These are phyloP conservation scores for Leucophenga montana DNA, from an alignment of 2,888 invertebrate genomes.

Conservation along the genomic window DNA sequence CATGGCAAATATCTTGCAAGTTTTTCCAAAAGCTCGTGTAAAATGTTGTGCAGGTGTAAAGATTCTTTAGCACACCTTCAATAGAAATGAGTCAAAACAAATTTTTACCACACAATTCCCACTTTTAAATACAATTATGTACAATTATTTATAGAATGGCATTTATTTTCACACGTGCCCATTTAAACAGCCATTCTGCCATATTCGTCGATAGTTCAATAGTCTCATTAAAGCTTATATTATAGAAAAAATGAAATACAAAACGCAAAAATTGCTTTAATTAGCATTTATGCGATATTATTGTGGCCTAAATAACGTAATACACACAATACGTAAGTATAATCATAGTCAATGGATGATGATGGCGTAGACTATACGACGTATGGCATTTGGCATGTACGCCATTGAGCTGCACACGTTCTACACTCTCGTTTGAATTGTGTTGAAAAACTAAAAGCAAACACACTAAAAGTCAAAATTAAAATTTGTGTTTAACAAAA, in stretches of 20 bases:
- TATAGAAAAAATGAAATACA: constrained; percentile 41
- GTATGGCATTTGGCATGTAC: neutral
- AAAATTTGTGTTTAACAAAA: constrained; percentile 23
- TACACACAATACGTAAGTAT: no score
- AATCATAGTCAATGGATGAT: no score
- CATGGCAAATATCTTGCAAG: no score
- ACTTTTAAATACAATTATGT: no score
- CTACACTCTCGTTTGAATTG: constrained; percentile 37
- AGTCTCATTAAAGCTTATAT: constrained; percentile 51
- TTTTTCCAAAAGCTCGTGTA: no score
- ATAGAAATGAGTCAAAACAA: no score
- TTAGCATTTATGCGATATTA: neutral
- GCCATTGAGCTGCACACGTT: neutral
- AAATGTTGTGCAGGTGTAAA: no score
- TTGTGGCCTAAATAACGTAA: constrained; percentile 40
- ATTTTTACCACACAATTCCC: no score
- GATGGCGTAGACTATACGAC: no score
- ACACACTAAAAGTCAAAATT: constrained; percentile 34
- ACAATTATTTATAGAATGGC: neutral
- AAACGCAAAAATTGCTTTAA: constrained; percentile 4
- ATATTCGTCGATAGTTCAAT: constrained; percentile 48
- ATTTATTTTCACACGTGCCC: constrained; percentile 2
- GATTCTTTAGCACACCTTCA: no score
- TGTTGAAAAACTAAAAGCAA: constrained; percentile 55
- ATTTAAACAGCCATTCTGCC: neutral